These are phyloP conservation scores for Heteropelma amictum DNA, from an alignment of 2,888 invertebrate species.

Conservation along the genomic window DNA sequence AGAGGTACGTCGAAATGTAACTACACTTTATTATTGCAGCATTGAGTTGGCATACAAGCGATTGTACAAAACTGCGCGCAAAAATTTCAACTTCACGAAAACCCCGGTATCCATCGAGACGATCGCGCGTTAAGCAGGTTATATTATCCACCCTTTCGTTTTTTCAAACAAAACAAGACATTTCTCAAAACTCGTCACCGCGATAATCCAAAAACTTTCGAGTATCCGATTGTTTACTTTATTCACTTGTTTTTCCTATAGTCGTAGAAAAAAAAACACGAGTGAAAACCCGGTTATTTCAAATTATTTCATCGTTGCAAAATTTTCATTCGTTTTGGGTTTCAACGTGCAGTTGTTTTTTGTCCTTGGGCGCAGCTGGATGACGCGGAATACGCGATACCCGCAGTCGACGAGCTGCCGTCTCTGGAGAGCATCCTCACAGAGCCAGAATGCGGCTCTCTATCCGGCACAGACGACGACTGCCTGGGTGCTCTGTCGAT, in stretches of 20 bases:
- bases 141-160: slow-evolving; percentile 34
- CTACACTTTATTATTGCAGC: background rate
- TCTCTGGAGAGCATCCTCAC: slow-evolving; percentile 90
- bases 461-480: slow-evolving; percentile 79
- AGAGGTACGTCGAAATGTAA: slow-evolving; percentile 79
- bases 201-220: background rate
- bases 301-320: too few relatives aligned
- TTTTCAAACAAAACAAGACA: slow-evolving; percentile 26
- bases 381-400: slow-evolving; percentile 89
- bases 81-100: background rate
- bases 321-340: too few relatives aligned
- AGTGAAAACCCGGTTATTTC: too few relatives aligned
- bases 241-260: too few relatives aligned
- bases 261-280: too few relatives aligned
- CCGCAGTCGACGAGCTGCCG: slow-evolving; percentile 86
- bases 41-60: background rate
- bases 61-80: background rate
- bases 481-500: slow-evolving; percentile 67
- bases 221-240: too few relatives aligned
- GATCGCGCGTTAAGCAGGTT: slow-evolving; percentile 42
- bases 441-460: slow-evolving; percentile 84
- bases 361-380: slow-evolving; percentile 81
- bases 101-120: background rate
- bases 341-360: background rate
- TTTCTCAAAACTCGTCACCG: background rate